Evolutionary conservation across 2,888 invertebrate genomes (phyloP).

Genomic region (Synanthedon myopaeformis): DNA sequence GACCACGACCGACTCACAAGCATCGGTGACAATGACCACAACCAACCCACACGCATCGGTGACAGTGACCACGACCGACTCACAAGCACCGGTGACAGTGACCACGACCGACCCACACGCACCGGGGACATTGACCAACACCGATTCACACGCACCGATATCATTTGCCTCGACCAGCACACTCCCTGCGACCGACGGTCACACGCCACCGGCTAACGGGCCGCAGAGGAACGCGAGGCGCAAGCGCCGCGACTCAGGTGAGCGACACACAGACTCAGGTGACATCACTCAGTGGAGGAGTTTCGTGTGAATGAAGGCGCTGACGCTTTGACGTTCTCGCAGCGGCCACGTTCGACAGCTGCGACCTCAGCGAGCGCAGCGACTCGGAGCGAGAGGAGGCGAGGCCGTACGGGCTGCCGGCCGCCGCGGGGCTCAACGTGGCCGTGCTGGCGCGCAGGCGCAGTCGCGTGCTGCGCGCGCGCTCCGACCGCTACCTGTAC

Average conservation of each 20-base stretch:
- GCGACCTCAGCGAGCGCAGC: constrained; percentile 54
- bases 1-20: too few species aligned
- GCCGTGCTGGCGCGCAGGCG: constrained; percentile 49
- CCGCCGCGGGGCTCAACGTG: constrained; percentile 44
- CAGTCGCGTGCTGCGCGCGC: constrained; percentile 47
- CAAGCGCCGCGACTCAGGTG: not conserved
- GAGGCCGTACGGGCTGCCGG: constrained; percentile 49
- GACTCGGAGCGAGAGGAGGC: constrained; percentile 35
- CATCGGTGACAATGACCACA: too few species aligned
- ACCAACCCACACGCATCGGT: too few species aligned
- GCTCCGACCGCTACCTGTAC: constrained; percentile 64
- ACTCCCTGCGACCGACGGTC: constrained; percentile 9
- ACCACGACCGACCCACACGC: too few species aligned
- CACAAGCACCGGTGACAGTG: too few species aligned
- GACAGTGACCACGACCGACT: too few species aligned
- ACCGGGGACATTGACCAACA: too few species aligned
- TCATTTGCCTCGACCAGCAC: constrained; percentile 5
- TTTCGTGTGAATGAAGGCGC: not conserved
- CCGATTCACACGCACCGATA: too few species aligned
- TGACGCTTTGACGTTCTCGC: not conserved
- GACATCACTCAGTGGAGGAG: too few species aligned
- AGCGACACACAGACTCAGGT: too few species aligned
- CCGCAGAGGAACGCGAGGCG: not conserved
- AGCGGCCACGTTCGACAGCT: constrained; percentile 35
- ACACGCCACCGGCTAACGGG: constrained; percentile 5